Base-by-base conservation (phyloP, 2,797 vertebrate species). In the Odontamblyopus rebecca region DNA sequence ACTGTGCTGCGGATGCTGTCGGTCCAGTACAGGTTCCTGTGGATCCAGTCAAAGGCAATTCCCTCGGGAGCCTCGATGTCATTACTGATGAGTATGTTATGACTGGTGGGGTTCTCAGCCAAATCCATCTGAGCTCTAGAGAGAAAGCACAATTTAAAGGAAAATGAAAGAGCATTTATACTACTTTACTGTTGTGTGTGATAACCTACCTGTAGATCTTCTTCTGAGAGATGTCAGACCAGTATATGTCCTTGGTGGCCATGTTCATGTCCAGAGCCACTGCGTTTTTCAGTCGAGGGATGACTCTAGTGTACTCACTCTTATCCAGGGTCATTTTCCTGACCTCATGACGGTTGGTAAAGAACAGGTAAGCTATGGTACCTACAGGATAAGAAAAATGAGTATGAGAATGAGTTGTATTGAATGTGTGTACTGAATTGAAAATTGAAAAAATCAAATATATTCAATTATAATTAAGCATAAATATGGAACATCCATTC, bases 1-100 rank as follows among this genome's bases (percentile, higher is more conserved):
- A 98, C 81, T 0, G 93, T 92, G 73, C 95, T 86, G 23, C 86
- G 91, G 6, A 91, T n/a, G 4, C 95, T 94, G 79, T 98, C 97
- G 0, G 97, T 97, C 97, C 97, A 98, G 89, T 98, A 98, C 61
- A 98, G 90, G 88, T 95, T 95, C 13, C 89, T 71, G 2, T 98
- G 96, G 82, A 98, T 81, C 97, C 97, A 98, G 79, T 98, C 97
- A 0, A 95, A 89, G 0, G 97, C 96, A 2, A 98, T 87, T 44
- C 97, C 96, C 0, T 97, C 96, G 0, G 96, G 94, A 9, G 93
- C 93, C 5, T 90, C 90, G 0, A 96, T 82, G 71, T 88, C 91
- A 0, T 68, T 82, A 0, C 81, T 61, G 9, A 97, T 89, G 67
- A 97, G 74, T 0, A 90, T 73, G 23, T 76, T 88, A 27, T 96